phyloP scores from a whole-genome alignment of 2,797 vertebrate species.

The Pogonophryne albipinna region DNA sequence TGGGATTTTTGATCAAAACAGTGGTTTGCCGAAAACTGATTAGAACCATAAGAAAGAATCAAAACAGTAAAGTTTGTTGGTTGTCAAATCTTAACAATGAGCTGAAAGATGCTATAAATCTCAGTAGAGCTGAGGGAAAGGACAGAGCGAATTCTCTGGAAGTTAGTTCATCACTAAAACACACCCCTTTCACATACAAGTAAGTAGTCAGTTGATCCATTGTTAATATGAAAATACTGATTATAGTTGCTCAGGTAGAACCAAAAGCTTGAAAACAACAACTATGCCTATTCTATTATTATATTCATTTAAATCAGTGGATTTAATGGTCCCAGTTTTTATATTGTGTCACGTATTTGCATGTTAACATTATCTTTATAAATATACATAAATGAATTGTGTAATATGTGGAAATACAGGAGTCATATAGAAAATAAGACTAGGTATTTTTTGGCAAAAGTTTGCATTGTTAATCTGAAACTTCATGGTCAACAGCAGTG shows the following conservation, averaged over 20 bases:
- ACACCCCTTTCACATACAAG: constrained; percentile 1
- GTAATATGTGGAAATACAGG: neutral
- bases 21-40: neutral
- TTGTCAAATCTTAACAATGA: constrained; percentile 11
- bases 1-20: neutral
- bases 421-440: neutral
- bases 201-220: neutral
- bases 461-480: neutral
- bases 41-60: neutral
- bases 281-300: neutral
- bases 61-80: neutral
- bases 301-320: neutral
- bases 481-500: neutral
- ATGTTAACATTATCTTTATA: neutral
- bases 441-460: neutral
- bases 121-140: neutral
- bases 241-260: constrained; percentile 15
- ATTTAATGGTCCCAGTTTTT: neutral
- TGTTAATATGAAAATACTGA: constrained; percentile 7
- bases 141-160: neutral
- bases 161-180: neutral
- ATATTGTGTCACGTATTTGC: neutral
- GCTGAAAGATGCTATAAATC: neutral
- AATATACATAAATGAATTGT: neutral
- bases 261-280: constrained; percentile 16